Conservation (phyloP, 92 coral and sea anemone genomes). For the Heliopora coerulea region DNA sequence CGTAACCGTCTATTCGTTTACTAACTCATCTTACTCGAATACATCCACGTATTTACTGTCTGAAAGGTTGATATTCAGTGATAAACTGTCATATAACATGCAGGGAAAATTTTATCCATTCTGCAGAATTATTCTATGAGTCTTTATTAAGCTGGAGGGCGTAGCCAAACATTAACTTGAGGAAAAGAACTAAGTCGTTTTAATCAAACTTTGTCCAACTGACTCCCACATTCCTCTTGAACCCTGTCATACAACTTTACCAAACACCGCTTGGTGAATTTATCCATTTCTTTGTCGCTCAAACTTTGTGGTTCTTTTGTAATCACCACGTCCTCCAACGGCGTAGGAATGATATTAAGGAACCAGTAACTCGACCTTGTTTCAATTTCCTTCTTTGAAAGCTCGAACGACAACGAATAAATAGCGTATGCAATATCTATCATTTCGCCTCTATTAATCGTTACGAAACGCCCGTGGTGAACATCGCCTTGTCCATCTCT, state of each 20-base stretch:
- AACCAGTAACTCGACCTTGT: neutral
- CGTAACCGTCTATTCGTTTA: too few species aligned
- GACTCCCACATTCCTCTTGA: neutral
- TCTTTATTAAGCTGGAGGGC: too few species aligned
- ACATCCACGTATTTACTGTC: too few species aligned
- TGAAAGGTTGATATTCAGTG: too few species aligned
- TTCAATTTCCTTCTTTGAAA: constrained; percentile 14
- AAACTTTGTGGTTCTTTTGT: constrained; percentile 11
- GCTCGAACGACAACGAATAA: constrained; percentile 9
- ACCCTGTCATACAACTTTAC: constrained; percentile 31
- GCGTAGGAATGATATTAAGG: neutral
- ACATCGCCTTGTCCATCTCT: constrained; percentile 15
- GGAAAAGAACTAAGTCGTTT: too few species aligned
- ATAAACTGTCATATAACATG: too few species aligned
- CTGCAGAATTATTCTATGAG: too few species aligned
- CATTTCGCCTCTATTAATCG: constrained; percentile 13
- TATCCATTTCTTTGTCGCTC: constrained; percentile 20
- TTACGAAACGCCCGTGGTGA: constrained; percentile 32
- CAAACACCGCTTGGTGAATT: constrained; percentile 18
- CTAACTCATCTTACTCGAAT: too few species aligned
- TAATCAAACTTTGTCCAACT: too few species aligned
- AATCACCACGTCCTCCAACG: neutral
- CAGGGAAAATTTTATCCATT: too few species aligned
- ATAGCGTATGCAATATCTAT: constrained; percentile 38
- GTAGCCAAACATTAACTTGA: too few species aligned